phyloP scores from a whole-genome alignment of 1,140 invertebrate genomes.

The Diuraphis noxia region DNA sequence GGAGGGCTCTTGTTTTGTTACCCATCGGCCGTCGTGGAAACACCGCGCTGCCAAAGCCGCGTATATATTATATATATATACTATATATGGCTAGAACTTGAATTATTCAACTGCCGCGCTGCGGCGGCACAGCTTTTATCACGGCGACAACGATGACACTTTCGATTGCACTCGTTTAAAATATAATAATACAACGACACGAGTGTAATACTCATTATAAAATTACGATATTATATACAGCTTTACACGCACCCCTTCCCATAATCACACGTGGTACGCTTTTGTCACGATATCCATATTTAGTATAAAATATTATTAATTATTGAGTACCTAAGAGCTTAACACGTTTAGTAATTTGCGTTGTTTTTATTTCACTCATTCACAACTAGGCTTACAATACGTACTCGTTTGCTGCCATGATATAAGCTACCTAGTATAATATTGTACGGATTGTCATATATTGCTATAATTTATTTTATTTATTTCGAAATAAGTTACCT shows the following conservation, averaged over 20 bases:
- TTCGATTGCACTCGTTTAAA: neutral
- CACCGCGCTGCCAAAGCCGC: neutral
- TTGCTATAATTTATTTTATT: neutral
- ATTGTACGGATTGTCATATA: neutral
- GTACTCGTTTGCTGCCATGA: neutral
- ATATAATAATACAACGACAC: neutral
- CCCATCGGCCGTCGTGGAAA: neutral
- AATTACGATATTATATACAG: neutral
- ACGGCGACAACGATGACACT: neutral
- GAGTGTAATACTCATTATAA: neutral
- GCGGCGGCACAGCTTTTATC: neutral
- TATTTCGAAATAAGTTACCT: neutral
- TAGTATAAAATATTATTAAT: neutral
- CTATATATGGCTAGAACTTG: neutral
- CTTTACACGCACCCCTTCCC: neutral
- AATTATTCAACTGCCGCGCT: constrained; percentile 3
- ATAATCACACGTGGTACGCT: neutral
- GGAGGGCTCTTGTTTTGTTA: neutral
- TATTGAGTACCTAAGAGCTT: neutral
- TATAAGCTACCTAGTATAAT: neutral
- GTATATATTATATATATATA: neutral
- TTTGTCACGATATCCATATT: neutral
- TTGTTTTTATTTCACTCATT: neutral
- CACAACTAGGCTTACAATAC: neutral
- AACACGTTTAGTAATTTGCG: neutral